Base-by-base conservation (phyloP, 1,140 invertebrate genomes). In the Rhynchophorus ferrugineus region DNA sequence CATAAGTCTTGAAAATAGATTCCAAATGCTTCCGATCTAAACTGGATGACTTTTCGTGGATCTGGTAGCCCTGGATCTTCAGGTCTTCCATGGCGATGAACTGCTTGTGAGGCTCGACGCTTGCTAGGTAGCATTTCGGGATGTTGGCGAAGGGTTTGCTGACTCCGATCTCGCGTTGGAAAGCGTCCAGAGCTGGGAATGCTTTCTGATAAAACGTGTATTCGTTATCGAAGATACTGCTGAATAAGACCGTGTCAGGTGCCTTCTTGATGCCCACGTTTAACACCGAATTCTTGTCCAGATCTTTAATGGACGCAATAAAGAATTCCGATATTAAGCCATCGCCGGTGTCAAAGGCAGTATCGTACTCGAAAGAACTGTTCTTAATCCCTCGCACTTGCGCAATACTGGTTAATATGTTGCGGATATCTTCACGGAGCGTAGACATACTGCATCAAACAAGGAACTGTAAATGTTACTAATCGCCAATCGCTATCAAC, bases 1-100 rank as follows among this genome's bases (percentile, higher is more conserved):
- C 50, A 22, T 53, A 53, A 0, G 21, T 37, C 17, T 33, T 33
- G 21, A 52, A 37, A 45, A 52, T 17, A 16, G n/a, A 24, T 17
- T 16, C 18, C 5, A 50, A 34, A 17, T 50, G 48, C 22, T 20
- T 38, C 18, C 2, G 17, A 16, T 42, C 24, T 18, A 42, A 22
- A 20, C 14, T 2, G 16, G 1, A 7, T 9, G 9, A 21, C 8
- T 18, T 21, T 29, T 43, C 13, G 14, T 49, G 33, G 17, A 49
- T 38, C 9, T 11, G 8, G 19, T 11, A 49, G 14, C 19, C 35
- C 9, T 33, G 3, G 5, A 9, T 7, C 13, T 43, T 24, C n/a
- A 50, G 29, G 43, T 50, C 16, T 49, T 38, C 46, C 24, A 29
- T 29, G 24, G 5, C 5, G 11, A 29, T 29, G 11, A 8, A 37